Evolutionary conservation across 37 sponge, comb jelly and placozoan genomes (phyloP).

Genomic region (Theonella swinhoei): DNA sequence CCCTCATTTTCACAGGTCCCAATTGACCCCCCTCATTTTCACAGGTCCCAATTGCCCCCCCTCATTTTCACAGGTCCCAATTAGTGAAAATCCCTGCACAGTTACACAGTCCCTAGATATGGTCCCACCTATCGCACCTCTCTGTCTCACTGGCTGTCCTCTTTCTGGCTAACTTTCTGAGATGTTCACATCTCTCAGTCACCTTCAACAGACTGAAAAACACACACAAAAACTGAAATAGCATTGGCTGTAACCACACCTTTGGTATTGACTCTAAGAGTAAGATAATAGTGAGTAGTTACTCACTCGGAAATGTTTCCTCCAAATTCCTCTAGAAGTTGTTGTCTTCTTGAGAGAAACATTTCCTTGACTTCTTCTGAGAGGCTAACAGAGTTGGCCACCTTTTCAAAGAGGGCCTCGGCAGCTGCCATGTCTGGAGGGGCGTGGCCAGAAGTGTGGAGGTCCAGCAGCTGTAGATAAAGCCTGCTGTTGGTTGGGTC

Average conservation of each 20-base stretch:
- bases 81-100: background rate
- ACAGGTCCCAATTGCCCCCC: no score
- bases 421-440: conserved; percentile 29
- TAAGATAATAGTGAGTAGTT: background rate
- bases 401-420: conserved; percentile 39
- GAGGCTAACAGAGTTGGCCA: conserved; percentile 1
- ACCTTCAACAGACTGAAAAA: conserved; percentile 5
- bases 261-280: no score
- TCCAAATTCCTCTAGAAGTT: conserved; percentile 64
- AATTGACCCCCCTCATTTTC: no score
- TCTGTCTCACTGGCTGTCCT: conserved; percentile 6
- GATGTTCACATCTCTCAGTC: background rate
- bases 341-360: conserved; percentile 26
- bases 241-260: no score
- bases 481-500: conserved; percentile 49
- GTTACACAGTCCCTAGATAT: background rate
- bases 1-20: no score
- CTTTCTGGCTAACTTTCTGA: background rate
- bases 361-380: conserved; percentile 22
- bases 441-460: conserved; percentile 40
- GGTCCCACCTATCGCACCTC: background rate
- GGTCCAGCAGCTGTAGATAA: conserved; percentile 70
- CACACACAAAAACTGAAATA: no score
- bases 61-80: no score
- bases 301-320: conserved; percentile 44